These are phyloP conservation scores for Hormiphora californensis DNA, from an alignment of 37 sponge, comb jelly and placozoan genomes.

Conservation along the genomic window DNA sequence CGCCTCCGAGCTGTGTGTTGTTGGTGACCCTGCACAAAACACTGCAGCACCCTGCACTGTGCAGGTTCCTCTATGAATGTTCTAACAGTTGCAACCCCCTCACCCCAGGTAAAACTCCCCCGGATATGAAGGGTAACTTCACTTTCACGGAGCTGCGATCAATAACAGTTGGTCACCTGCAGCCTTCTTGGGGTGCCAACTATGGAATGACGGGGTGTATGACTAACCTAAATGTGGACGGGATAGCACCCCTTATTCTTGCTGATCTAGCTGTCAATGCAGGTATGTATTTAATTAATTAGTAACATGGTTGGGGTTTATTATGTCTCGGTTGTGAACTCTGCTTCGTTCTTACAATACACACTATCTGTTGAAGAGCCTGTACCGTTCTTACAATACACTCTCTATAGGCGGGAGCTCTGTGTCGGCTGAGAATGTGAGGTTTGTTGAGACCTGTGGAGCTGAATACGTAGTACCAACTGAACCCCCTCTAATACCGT, in stretches of 20 bases:
- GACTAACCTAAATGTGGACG: not conserved
- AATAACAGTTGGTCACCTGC: slow-evolving; percentile 22
- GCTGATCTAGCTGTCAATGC: not conserved
- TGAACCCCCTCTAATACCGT: not conserved
- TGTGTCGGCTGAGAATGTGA: not conserved
- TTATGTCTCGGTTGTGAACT: too few species aligned
- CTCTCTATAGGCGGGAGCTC: not conserved
- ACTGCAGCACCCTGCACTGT: too few species aligned
- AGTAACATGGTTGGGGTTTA: too few species aligned
- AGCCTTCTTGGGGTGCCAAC: not conserved
- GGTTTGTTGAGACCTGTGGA: not conserved
- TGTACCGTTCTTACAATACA: not conserved
- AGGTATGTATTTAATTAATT: too few species aligned
- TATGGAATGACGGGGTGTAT: slow-evolving; percentile 47
- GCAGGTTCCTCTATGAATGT: too few species aligned
- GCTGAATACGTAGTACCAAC: not conserved
- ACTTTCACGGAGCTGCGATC: not conserved
- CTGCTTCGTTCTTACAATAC: too few species aligned
- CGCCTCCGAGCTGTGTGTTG: too few species aligned
- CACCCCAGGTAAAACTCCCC: slow-evolving; percentile 1
- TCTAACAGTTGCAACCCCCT: too few species aligned
- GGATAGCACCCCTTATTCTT: not conserved
- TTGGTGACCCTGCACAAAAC: too few species aligned
- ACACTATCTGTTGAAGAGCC: too few species aligned
- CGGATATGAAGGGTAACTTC: not conserved